Conservation (phyloP, 2,113 vertebrate genomes). For the Mandrillus leucophaeus region DNA sequence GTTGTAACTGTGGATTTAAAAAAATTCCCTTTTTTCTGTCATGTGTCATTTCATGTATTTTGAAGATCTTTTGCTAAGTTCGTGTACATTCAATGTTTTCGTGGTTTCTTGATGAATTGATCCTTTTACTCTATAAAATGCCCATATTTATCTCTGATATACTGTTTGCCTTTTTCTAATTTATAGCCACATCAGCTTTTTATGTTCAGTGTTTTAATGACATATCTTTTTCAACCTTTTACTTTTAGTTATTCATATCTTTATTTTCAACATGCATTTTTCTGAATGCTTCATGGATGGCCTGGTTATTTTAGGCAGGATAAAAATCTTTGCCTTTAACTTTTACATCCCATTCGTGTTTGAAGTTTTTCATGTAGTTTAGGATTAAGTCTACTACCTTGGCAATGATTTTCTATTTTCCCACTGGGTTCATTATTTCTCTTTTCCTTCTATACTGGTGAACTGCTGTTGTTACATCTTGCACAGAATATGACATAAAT, state of each 20-base stretch:
- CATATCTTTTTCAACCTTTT: not conserved
- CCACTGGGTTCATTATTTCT: not conserved
- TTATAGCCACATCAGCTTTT: not conserved
- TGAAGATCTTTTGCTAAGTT: not conserved
- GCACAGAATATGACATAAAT: not conserved
- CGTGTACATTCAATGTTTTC: not conserved
- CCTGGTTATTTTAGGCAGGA: not conserved
- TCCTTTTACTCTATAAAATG: not conserved
- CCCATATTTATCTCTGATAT: not conserved
- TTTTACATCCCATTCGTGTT: not conserved
- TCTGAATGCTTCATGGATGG: not conserved
- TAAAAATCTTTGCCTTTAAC: not conserved
- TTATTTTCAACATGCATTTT: not conserved
- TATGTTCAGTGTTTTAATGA: not conserved
- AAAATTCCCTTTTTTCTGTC: not conserved
- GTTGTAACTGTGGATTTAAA: not conserved
- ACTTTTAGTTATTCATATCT: not conserved
- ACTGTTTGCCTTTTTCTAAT: not conserved
- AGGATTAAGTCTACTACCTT: not conserved
- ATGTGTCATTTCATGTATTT: no score
- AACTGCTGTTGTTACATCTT: not conserved
- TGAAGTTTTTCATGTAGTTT: not conserved
- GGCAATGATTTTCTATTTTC: not conserved
- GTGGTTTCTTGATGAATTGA: not conserved
- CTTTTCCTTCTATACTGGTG: not conserved